These are phyloP conservation scores for Notarius quadriscutis DNA, from an alignment of 2,113 vertebrate species.

Conservation along the genomic window DNA sequence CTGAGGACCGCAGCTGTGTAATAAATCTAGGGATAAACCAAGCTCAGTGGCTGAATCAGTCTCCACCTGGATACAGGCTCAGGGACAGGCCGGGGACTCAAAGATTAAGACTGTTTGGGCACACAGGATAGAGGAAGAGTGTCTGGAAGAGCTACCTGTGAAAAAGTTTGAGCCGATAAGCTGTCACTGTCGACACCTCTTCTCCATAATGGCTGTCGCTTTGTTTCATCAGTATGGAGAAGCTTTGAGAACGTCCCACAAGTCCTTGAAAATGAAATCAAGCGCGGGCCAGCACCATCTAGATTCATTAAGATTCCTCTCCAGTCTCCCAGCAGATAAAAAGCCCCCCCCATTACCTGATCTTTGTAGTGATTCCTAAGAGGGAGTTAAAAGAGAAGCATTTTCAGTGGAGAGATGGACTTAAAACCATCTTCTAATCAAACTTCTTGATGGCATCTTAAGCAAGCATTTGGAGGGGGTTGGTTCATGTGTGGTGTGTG, in stretches of 20 bases:
- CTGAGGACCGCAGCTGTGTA: conserved; percentile 42
- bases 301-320: conserved; percentile 43
- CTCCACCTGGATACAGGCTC: conserved; percentile 37
- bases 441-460: conserved; percentile 37
- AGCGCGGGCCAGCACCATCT: conserved; percentile 8
- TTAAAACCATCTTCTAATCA: conserved; percentile 36
- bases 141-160: conserved; percentile 1
- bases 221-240: neutral
- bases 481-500: conserved; percentile 51
- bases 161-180: conserved; percentile 5
- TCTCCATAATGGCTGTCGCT: conserved; percentile 8
- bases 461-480: conserved; percentile 21
- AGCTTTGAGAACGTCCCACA: conserved; percentile 13
- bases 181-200: conserved; percentile 9
- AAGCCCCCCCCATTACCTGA: conserved; percentile 11
- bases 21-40: conserved; percentile 42
- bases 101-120: conserved; percentile 35
- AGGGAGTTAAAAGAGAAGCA: conserved; percentile 38
- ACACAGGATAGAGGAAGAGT: neutral
- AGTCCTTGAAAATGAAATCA: conserved; percentile 43
- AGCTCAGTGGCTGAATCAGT: conserved; percentile 25
- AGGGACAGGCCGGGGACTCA: conserved; percentile 9
- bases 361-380: conserved; percentile 41
- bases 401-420: conserved; percentile 33
- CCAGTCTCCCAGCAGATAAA: conserved; percentile 1